Percentiles rank a stretch among this genome's conserved stretches.
These are phyloP conservation scores for Cyphomyrmex costatus DNA, from an alignment of 1,140 invertebrate genomes.

Conservation along the genomic window DNA sequence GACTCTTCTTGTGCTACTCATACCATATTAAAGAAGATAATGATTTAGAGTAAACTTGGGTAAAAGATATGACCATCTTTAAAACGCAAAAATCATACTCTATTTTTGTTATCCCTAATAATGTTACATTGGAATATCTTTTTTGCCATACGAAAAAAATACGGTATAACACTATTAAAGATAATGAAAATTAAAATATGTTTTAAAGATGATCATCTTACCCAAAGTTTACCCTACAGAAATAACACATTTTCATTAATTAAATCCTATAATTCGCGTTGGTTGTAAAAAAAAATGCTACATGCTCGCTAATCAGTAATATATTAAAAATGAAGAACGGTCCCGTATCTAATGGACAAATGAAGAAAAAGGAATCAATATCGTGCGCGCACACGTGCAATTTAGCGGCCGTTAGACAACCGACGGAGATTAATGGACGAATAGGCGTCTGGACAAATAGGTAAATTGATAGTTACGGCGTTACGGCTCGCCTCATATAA, in stretches of 20 bases:
- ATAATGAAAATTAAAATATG: no score
- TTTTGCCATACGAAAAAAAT: no score
- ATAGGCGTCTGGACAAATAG: conserved; percentile 41
- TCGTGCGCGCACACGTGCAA: not conserved
- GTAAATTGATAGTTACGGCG: conserved; percentile 56
- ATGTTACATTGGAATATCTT: no score
- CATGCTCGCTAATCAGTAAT: not conserved
- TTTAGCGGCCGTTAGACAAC: conserved; percentile 39
- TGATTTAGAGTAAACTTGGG: no score
- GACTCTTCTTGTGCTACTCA: no score
- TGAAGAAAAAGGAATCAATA: conserved; percentile 41
- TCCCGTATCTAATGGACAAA: not conserved
- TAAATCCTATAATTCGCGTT: not conserved
- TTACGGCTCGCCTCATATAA: conserved; percentile 41
- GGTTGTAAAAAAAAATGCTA: not conserved
- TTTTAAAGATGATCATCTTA: no score
- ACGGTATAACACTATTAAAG: no score
- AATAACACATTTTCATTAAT: not conserved
- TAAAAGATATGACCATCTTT: no score
- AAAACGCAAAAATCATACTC: no score
- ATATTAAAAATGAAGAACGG: not conserved
- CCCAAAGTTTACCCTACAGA: no score
- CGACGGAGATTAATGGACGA: conserved; percentile 57
- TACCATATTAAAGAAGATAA: not conserved
- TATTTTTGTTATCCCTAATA: no score